phyloP scores from a whole-genome alignment of 2,797 vertebrate species.

The Gobio occitaniae region DNA sequence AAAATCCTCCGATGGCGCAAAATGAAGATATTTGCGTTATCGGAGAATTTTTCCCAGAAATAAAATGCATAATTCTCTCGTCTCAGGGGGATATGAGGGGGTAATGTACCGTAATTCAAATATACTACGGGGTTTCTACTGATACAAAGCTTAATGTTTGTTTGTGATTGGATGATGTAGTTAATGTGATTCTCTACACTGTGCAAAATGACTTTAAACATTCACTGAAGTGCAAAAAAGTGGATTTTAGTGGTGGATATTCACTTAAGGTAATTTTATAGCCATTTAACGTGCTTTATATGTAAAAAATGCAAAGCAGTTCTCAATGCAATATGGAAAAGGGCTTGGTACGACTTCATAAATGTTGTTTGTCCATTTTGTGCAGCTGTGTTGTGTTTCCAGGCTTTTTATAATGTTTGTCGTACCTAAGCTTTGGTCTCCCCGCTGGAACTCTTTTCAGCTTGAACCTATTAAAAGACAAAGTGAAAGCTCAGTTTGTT shows the following conservation, averaged over 20 bases:
- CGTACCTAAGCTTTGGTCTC: slow-evolving; percentile 54
- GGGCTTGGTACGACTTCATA: neutral
- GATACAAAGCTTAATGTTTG: too few relatives aligned
- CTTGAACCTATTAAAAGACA: slow-evolving; percentile 18
- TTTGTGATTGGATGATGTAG: neutral
- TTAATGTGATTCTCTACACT: neutral
- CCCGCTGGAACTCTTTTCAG: slow-evolving; percentile 8
- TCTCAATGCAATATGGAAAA: neutral
- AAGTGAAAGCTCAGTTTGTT: neutral
- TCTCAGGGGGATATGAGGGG: too few relatives aligned
- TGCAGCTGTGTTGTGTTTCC: slow-evolving; percentile 43
- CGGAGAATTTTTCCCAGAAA: too few relatives aligned
- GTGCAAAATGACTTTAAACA: neutral
- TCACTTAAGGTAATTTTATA: neutral
- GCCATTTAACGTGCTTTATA: neutral
- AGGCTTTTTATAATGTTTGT: neutral
- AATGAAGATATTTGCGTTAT: too few relatives aligned
- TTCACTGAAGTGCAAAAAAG: neutral
- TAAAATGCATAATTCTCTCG: too few relatives aligned
- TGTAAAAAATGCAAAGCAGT: neutral
- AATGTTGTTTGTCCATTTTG: neutral
- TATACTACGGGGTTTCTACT: too few relatives aligned
- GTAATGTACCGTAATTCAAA: too few relatives aligned
- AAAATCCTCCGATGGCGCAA: too few relatives aligned
- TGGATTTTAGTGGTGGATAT: neutral